phyloP scores from a whole-genome alignment of 1,140 invertebrate genomes.

The Drosophila persimilis region DNA sequence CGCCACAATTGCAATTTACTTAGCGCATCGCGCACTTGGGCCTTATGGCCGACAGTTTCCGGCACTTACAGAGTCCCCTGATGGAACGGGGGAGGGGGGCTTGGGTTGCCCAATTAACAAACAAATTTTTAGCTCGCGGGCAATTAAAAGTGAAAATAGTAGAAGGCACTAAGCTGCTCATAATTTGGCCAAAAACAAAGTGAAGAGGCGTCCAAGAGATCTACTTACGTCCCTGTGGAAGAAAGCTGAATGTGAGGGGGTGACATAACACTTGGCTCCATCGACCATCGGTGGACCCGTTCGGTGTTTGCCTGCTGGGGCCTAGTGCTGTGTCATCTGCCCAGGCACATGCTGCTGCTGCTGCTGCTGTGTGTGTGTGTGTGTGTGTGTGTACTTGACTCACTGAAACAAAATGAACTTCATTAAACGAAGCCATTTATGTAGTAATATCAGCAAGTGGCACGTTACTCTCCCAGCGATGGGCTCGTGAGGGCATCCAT shows the following conservation, averaged over 20 bases:
- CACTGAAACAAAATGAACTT: constrained; percentile 55
- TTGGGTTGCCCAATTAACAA: constrained; percentile 53
- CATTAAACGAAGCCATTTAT: constrained; percentile 46
- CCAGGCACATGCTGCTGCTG: too few relatives aligned
- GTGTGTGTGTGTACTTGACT: too few relatives aligned
- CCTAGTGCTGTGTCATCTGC: constrained; percentile 36
- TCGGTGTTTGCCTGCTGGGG: constrained; percentile 21
- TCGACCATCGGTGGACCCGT: background rate
- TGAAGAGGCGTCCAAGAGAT: constrained; percentile 26
- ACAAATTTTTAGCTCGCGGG: constrained; percentile 41
- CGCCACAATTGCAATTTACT: constrained; percentile 57
- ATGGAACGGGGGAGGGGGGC: constrained; percentile 4
- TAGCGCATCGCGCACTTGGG: background rate
- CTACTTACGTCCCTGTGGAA: constrained; percentile 1
- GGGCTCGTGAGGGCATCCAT: background rate
- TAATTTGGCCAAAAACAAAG: constrained; percentile 17
- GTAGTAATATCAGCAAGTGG: constrained; percentile 21
- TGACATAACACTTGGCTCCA: constrained; percentile 51
- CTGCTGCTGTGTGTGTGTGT: too few relatives aligned
- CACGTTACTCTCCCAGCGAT: constrained; percentile 7
- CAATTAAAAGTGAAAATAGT: constrained; percentile 70
- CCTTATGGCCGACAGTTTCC: constrained; percentile 40
- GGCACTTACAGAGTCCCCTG: constrained; percentile 26
- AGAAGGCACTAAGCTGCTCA: constrained; percentile 12
- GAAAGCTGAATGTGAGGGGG: constrained; percentile 7